Evolutionary conservation across 2,113 vertebrate genomes (phyloP).

Genomic region (Pleuronectes platessa): DNA sequence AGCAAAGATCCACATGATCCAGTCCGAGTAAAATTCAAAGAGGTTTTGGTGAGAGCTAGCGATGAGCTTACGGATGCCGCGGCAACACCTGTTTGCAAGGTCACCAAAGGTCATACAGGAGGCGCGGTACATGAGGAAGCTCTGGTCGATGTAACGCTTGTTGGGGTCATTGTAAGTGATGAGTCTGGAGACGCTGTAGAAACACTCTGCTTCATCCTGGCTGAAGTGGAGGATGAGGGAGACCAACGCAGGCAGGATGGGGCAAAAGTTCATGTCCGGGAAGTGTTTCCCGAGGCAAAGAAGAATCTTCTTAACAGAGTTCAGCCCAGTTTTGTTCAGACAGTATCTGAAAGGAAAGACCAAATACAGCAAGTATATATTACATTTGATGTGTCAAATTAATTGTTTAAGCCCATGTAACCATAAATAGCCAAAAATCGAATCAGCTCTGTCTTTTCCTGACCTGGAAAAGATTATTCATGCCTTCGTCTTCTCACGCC

Average conservation of each 20-base stretch:
- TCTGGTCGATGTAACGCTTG: slow-evolving; percentile 87
- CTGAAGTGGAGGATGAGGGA: slow-evolving; percentile 90
- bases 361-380: background rate
- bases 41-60: slow-evolving; percentile 84
- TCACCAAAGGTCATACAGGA: slow-evolving; percentile 92
- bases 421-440: no score
- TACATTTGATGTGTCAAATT: no score
- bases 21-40: slow-evolving; percentile 90
- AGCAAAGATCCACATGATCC: slow-evolving; percentile 90
- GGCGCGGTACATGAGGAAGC: slow-evolving; percentile 86
- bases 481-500: no score
- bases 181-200: slow-evolving; percentile 84
- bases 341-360: slow-evolving; percentile 79
- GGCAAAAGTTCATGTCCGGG: slow-evolving; percentile 87
- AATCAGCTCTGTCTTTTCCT: no score
- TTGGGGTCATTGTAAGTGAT: slow-evolving; percentile 84
- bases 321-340: slow-evolving; percentile 83
- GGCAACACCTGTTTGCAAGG: slow-evolving; percentile 88
- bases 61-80: slow-evolving; percentile 87
- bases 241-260: slow-evolving; percentile 84
- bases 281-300: slow-evolving; percentile 82
- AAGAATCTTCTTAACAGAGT: slow-evolving; percentile 86
- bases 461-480: no score
- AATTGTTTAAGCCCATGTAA: no score
- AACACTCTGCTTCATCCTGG: slow-evolving; percentile 87